Conservation (phyloP, 2,888 invertebrate genomes). For the Peribatodes rhomboidaria region DNA sequence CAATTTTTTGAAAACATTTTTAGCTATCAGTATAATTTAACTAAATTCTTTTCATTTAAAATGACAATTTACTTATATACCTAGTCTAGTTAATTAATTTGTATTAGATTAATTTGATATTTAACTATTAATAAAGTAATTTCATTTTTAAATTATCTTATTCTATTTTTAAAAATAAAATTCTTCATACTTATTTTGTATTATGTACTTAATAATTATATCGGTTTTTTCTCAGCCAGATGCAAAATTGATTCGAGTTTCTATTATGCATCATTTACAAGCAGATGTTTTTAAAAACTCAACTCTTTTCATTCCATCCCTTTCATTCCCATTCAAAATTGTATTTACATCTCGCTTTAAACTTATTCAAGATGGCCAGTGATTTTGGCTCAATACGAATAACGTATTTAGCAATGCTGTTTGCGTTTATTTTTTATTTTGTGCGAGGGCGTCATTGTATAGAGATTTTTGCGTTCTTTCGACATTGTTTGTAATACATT, state of each 20-base stretch:
- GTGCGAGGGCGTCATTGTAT: constrained; percentile 56
- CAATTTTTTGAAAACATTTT: too few relatives aligned
- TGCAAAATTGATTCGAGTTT: constrained; percentile 41
- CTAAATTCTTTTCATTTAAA: too few relatives aligned
- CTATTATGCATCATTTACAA: constrained; percentile 47
- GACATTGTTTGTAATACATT: constrained; percentile 61
- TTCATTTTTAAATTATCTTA: too few relatives aligned
- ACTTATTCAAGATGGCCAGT: constrained; percentile 78
- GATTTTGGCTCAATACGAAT: constrained; percentile 48
- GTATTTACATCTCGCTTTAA: constrained; percentile 58
- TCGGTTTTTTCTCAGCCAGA: constrained; percentile 21
- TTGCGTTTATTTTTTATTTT: constrained; percentile 59
- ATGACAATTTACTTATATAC: too few relatives aligned
- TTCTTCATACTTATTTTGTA: too few relatives aligned
- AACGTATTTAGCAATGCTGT: constrained; percentile 48
- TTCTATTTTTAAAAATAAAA: too few relatives aligned
- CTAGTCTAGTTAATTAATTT: too few relatives aligned
- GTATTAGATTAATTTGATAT: too few relatives aligned
- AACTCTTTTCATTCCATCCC: constrained; percentile 54
- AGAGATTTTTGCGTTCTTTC: constrained; percentile 60
- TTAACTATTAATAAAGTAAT: too few relatives aligned
- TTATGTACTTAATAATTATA: too few relatives aligned
- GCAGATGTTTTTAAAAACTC: constrained; percentile 72
- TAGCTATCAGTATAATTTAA: too few relatives aligned
- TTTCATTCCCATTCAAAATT: constrained; percentile 52